These are phyloP conservation scores for Scomber japonicus DNA, from an alignment of 2,113 vertebrate genomes.

Conservation along the genomic window DNA sequence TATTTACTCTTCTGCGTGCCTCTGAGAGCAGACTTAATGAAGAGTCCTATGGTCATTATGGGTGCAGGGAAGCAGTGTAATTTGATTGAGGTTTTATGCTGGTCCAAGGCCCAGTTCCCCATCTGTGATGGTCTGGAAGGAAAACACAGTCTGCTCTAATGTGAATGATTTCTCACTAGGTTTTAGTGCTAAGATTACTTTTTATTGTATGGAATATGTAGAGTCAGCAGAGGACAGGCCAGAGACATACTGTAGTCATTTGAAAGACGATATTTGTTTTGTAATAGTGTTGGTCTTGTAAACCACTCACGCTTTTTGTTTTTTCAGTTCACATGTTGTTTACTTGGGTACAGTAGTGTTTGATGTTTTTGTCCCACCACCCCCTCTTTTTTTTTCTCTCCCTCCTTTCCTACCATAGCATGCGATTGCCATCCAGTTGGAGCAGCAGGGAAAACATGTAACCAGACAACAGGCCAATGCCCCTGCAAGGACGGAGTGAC, in stretches of 20 bases:
- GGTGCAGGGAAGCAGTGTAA: conserved; percentile 59
- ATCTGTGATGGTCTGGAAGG: conserved; percentile 67
- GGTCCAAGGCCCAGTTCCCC: conserved; percentile 68
- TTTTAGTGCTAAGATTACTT: conserved; percentile 37
- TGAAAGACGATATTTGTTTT: conserved; percentile 44
- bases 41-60: conserved; percentile 53
- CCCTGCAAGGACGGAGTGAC: conserved; percentile 99
- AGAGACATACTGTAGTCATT: conserved; percentile 19
- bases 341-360: conserved; percentile 1
- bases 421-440: conserved; percentile 99
- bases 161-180: conserved; percentile 50
- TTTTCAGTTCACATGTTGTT: conserved; percentile 33
- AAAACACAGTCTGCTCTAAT: conserved; percentile 43
- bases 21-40: conserved; percentile 52
- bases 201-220: conserved; percentile 54
- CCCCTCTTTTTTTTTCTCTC: background rate
- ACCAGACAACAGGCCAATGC: conserved; percentile 99
- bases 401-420: conserved; percentile 81
- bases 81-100: conserved; percentile 74
- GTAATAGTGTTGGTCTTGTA: conserved; percentile 14
- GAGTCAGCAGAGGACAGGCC: conserved; percentile 40
- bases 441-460: conserved; percentile 97
- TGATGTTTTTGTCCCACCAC: background rate
- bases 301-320: conserved; percentile 12
- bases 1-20: conserved; percentile 51